Base-by-base conservation (phyloP, 2,888 invertebrate species). In the Electrophaes corylata region DNA sequence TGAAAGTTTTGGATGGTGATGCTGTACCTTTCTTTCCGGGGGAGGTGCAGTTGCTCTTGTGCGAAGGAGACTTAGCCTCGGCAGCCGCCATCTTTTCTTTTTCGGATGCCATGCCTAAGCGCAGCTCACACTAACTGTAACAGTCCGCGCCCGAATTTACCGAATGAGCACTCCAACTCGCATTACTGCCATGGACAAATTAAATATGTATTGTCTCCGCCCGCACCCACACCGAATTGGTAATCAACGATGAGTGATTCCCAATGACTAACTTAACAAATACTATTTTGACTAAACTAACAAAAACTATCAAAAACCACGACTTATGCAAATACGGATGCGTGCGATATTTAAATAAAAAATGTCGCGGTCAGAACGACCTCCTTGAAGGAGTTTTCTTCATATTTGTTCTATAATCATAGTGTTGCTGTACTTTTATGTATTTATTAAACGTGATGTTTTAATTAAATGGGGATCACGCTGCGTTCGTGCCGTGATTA, bases 51-150 rank as follows among this genome's bases (percentile, higher is more conserved):
- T 91, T 91, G 76, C 84, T 86, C 81, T 84, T 88, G 78, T 87
- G 88, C 52, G 88, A 86, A 40, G 91, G 89, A 63, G 91, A 91
- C 77, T 91, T 91, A 66, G 83, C 71, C 66, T 89, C 90, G 60
- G 86, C 83, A 53, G 87, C 82, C 62, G 90, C 91, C 91, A 91
- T 91, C 77, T 90, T 91, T 80, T 86, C 89, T 75, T 91, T 91
- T 73, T 90, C 91, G 65, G 89, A 83, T 73, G 84, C 86, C 91
- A 91, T 91, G 71, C 59, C 79, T 69, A 75, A 76, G 76, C 78
- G 77, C 72, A 71, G 72, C 65, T 65, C 72, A 72, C 75, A 76
- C 76, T 73, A 67, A 67, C 69, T 69, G 70, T 73, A 67, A 66
- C 68, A 69, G 70, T 67, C 65, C 66, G 71, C 73, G 66, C 69